These are phyloP conservation scores for Zoanthus sansibaricus DNA, from an alignment of 92 coral and sea anemone species.

Conservation along the genomic window DNA sequence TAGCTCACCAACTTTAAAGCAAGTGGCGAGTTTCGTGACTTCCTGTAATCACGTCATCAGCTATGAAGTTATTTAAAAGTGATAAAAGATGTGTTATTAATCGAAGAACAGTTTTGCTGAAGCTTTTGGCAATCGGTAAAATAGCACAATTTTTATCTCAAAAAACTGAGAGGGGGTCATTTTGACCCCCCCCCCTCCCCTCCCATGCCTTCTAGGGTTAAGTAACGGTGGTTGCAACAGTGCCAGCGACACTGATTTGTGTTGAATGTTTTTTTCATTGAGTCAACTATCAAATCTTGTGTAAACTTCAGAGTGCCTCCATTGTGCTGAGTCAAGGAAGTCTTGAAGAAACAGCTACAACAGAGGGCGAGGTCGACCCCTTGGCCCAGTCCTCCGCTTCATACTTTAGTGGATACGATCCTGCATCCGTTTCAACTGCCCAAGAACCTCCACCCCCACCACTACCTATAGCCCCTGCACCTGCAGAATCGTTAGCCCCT, in stretches of 20 bases:
- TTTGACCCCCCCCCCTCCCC: too few species aligned
- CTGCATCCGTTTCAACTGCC: background rate
- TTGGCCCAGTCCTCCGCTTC: constrained; percentile 33
- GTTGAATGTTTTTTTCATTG: background rate
- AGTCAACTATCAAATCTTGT: background rate
- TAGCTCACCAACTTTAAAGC: too few species aligned
- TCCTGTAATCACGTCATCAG: too few species aligned
- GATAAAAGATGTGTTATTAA: too few species aligned
- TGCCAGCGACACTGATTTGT: background rate
- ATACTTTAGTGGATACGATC: constrained; percentile 42
- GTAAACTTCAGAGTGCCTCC: constrained; percentile 11
- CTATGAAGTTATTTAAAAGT: too few species aligned
- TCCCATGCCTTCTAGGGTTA: background rate
- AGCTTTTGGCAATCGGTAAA: too few species aligned
- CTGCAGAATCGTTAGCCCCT: constrained; percentile 8
- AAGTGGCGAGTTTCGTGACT: too few species aligned
- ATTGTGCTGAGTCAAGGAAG: constrained; percentile 29
- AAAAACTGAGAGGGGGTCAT: too few species aligned
- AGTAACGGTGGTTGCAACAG: background rate
- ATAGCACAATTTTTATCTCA: too few species aligned
- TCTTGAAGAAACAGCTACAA: constrained; percentile 22
- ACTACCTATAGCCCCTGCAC: background rate
- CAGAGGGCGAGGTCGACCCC: constrained; percentile 28
- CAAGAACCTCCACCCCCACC: constrained; percentile 14
- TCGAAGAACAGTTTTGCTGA: too few species aligned